Percentiles rank a stretch among this genome's conserved stretches.
phyloP scores from a whole-genome alignment of 2,888 invertebrate genomes.

The Philhelius pedissequus region DNA sequence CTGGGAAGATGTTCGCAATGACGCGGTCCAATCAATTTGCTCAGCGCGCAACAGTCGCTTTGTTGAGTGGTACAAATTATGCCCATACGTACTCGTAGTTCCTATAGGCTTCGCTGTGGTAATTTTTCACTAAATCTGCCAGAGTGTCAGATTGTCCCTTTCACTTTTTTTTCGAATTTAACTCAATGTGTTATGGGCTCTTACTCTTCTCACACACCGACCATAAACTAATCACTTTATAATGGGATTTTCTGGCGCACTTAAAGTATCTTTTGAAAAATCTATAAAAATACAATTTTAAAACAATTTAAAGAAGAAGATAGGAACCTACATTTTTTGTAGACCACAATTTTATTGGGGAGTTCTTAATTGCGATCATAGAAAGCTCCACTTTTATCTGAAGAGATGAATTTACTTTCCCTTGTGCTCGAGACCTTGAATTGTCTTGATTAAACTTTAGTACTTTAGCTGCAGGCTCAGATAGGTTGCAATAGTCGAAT shows the following conservation, averaged over 20 bases:
- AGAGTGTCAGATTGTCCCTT: conserved; percentile 23
- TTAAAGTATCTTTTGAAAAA: too few relatives aligned
- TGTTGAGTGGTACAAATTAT: not conserved
- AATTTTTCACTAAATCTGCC: conserved; percentile 1
- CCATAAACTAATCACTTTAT: conserved; percentile 59
- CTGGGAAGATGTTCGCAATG: conserved; percentile 58
- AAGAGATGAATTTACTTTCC: not conserved
- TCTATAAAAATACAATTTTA: too few relatives aligned
- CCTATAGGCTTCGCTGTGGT: not conserved
- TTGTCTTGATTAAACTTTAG: not conserved
- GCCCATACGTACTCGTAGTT: not conserved
- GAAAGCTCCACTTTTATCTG: too few relatives aligned
- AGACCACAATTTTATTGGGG: not conserved
- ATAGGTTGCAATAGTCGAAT: too few relatives aligned
- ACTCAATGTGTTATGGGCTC: not conserved
- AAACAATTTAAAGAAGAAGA: not conserved
- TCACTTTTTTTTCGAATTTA: conserved; percentile 22
- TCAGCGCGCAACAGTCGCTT: not conserved
- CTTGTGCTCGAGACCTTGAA: not conserved
- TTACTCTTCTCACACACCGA: not conserved
- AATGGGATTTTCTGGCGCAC: conserved; percentile 32
- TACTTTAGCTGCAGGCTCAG: too few relatives aligned
- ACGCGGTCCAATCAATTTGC: conserved; percentile 56
- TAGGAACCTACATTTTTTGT: not conserved
- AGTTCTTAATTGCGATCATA: not conserved